Conservation (phyloP, 2,888 invertebrate species). For the Marasmarcha lunaedactyla region DNA sequence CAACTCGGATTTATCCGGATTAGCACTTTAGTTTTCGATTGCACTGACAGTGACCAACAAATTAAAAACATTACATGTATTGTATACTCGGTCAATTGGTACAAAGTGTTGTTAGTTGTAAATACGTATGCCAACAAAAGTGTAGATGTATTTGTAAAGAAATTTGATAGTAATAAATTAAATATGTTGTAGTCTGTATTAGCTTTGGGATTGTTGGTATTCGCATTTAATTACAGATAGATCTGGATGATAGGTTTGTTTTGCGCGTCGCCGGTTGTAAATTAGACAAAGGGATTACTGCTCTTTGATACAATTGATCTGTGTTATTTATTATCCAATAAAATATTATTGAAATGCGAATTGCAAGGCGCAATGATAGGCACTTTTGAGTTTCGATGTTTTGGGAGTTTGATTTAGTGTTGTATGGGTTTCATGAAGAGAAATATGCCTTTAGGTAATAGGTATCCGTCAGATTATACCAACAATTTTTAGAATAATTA, state of each 20-base stretch:
- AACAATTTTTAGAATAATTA: too few relatives aligned
- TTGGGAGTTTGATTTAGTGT: too few relatives aligned
- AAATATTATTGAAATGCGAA: too few relatives aligned
- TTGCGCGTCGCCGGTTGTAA: slow-evolving; percentile 31
- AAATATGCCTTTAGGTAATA: too few relatives aligned
- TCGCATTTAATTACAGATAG: slow-evolving; percentile 58
- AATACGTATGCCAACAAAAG: background rate
- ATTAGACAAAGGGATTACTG: slow-evolving; percentile 45
- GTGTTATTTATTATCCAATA: slow-evolving; percentile 9
- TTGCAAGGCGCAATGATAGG: too few relatives aligned
- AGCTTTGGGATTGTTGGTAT: slow-evolving; percentile 17
- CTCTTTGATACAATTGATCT: slow-evolving; percentile 17
- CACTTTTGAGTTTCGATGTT: too few relatives aligned
- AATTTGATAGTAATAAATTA: background rate
- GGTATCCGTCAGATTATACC: too few relatives aligned
- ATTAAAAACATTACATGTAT: background rate
- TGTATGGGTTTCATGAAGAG: too few relatives aligned
- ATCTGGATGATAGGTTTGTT: slow-evolving; percentile 37
- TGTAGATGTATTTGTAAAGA: background rate
- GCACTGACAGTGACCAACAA: slow-evolving; percentile 19
- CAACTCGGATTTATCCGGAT: slow-evolving; percentile 44
- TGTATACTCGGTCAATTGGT: background rate
- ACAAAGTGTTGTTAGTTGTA: background rate
- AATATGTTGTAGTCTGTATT: background rate
- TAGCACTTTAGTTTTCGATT: slow-evolving; percentile 50